These are phyloP conservation scores for Coenonympha arcania DNA, from an alignment of 2,888 invertebrate genomes.

Conservation along the genomic window DNA sequence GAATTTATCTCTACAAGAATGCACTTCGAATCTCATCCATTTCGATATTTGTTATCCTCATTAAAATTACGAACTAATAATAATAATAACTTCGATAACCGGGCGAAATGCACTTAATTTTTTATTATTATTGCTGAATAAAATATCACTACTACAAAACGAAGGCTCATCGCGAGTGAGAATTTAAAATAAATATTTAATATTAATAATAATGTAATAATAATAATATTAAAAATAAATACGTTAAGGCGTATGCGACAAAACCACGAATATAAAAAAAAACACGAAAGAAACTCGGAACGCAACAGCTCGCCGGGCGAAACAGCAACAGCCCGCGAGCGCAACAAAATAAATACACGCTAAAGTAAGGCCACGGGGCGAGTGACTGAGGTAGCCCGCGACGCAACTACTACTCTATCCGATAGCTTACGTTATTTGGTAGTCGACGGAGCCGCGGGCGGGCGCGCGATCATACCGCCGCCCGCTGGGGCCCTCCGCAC, in stretches of 20 bases:
- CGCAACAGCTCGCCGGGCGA: slow-evolving; percentile 64
- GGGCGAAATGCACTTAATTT: slow-evolving; percentile 68
- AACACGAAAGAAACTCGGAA: slow-evolving; percentile 63
- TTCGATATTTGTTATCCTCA: slow-evolving; percentile 63
- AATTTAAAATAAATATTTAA: slow-evolving; percentile 69
- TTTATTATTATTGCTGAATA: slow-evolving; percentile 74
- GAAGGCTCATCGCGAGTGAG: slow-evolving; percentile 63
- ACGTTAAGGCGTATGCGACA: slow-evolving; percentile 51
- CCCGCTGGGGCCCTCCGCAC: slow-evolving; percentile 41
- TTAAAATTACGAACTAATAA: slow-evolving; percentile 66
- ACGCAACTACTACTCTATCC: slow-evolving; percentile 58
- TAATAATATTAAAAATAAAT: slow-evolving; percentile 34
- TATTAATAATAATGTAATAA: slow-evolving; percentile 31
- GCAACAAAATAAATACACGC: slow-evolving; percentile 69
- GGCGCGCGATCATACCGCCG: slow-evolving; percentile 26
- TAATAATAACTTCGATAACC: slow-evolving; percentile 47
- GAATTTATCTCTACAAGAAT: slow-evolving; percentile 72
- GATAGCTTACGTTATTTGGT: slow-evolving; percentile 51
- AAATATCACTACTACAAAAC: slow-evolving; percentile 75
- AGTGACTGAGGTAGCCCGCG: slow-evolving; percentile 72
- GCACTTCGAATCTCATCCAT: slow-evolving; percentile 73
- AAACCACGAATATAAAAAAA: slow-evolving; percentile 56
- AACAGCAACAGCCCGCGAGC: slow-evolving; percentile 70
- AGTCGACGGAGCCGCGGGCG: slow-evolving; percentile 28
- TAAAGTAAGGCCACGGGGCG: slow-evolving; percentile 67